Conservation (phyloP, 2,797 vertebrate genomes). For the Eulemur coronatus region DNA sequence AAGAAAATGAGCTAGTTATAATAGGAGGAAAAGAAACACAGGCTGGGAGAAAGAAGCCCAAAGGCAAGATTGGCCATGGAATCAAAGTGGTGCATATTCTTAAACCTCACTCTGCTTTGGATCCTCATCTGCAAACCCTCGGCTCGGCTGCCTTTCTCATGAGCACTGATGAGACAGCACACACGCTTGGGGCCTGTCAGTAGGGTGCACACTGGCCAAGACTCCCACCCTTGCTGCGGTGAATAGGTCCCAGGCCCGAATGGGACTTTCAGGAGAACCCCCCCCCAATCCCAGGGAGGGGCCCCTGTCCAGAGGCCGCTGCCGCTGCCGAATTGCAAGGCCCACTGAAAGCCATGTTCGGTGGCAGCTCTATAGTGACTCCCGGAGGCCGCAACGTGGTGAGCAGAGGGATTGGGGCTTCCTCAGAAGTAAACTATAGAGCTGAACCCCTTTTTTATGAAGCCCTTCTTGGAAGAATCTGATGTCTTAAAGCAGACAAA, state of each 20-base stretch:
- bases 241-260: not conserved
- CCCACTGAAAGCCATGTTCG: not conserved
- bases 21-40: not conserved
- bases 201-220: too few relatives aligned
- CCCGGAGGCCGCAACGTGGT: not conserved
- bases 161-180: not conserved
- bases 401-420: not conserved
- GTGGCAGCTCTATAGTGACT: not conserved
- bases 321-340: too few relatives aligned
- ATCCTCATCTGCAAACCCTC: not conserved
- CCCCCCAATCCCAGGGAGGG: not conserved
- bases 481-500: not conserved
- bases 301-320: not conserved
- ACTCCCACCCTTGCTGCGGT: not conserved
- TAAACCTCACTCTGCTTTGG: not conserved
- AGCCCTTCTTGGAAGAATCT: not conserved
- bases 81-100: not conserved
- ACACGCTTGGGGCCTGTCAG: too few relatives aligned
- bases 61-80: not conserved
- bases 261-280: not conserved
- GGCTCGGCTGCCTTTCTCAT: not conserved
- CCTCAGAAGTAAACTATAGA: not conserved
- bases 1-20: not conserved
- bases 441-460: not conserved
- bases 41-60: not conserved